phyloP scores from a whole-genome alignment of 2,888 invertebrate genomes.

The Achlya flavicornis region DNA sequence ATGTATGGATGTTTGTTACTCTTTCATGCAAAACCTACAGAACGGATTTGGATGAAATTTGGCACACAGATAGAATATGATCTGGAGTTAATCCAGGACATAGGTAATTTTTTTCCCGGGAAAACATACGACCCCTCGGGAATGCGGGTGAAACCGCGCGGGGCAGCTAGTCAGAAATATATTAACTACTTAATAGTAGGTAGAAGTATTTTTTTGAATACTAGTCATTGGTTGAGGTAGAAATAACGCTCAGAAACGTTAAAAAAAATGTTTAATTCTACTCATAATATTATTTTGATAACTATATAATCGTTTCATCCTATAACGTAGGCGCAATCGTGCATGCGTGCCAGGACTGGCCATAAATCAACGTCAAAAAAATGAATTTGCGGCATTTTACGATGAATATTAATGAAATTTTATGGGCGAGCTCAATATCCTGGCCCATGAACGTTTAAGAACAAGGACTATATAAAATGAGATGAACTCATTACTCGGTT shows the following conservation, averaged over 20 bases:
- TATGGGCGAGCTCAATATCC: slow-evolving; percentile 48
- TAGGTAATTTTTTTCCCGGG: too few species aligned
- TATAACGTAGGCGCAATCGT: slow-evolving; percentile 45
- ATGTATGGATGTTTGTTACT: too few species aligned
- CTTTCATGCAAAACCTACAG: too few species aligned
- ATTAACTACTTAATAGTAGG: too few species aligned
- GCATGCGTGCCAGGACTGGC: slow-evolving; percentile 51
- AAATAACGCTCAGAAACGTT: neutral
- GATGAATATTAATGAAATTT: slow-evolving; percentile 75
- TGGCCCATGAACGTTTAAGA: slow-evolving; percentile 22
- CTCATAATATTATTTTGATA: slow-evolving; percentile 24
- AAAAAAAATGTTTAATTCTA: neutral
- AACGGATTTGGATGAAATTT: too few species aligned
- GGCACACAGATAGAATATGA: too few species aligned
- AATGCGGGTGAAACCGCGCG: too few species aligned
- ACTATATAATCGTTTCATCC: slow-evolving; percentile 39
- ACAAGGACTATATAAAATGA: slow-evolving; percentile 4
- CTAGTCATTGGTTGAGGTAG: too few species aligned
- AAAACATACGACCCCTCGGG: too few species aligned
- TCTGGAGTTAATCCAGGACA: too few species aligned
- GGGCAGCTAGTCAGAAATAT: too few species aligned
- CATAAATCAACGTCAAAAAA: slow-evolving; percentile 76
- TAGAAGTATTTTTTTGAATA: too few species aligned
- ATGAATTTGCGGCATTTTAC: slow-evolving; percentile 65
- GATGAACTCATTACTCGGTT: neutral